A percentile compares a stretch with the other conserved stretches of the same genome.
Conservation (phyloP, 2,888 invertebrate species). For the Perdita meconis region DNA sequence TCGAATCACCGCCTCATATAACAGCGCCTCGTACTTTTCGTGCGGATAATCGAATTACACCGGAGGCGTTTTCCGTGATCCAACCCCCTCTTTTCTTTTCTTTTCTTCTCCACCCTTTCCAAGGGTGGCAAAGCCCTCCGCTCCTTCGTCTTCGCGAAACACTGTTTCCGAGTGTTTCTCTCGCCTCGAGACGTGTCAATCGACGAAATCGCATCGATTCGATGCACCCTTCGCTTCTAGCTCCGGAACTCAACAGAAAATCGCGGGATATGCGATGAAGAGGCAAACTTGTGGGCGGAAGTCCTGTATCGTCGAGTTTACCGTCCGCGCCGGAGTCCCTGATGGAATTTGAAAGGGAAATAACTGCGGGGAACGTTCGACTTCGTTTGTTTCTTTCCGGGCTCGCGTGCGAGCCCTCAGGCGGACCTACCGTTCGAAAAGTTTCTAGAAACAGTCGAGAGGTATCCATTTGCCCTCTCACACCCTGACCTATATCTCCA, state of each 20-base stretch:
- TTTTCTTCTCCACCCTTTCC: conserved; percentile 1
- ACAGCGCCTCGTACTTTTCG: conserved; percentile 60
- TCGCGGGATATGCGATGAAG: conserved; percentile 9
- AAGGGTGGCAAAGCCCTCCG: too few relatives aligned
- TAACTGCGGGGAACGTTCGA: not conserved
- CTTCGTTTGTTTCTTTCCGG: conserved; percentile 6
- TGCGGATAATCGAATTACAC: conserved; percentile 68
- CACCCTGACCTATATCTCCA: not conserved
- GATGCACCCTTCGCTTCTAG: conserved; percentile 3
- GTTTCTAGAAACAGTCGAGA: conserved; percentile 1
- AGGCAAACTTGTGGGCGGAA: conserved; percentile 7
- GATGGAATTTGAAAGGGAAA: conserved; percentile 24
- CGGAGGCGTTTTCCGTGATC: conserved; percentile 47
- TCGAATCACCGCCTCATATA: conserved; percentile 65
- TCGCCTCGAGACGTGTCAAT: conserved; percentile 20
- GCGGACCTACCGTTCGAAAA: not conserved
- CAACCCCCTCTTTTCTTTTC: conserved; percentile 7
- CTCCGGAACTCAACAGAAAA: conserved; percentile 1
- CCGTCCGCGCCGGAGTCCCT: conserved; percentile 8
- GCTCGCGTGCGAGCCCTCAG: not conserved
- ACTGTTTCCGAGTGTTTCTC: conserved; percentile 6
- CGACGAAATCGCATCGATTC: conserved; percentile 23
- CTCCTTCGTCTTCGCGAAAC: not conserved
- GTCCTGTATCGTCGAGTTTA: conserved; percentile 35
- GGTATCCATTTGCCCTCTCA: not conserved